Percentiles rank a stretch among this genome's conserved stretches.
These are phyloP conservation scores for Synergus umbraculus DNA, from an alignment of 2,888 invertebrate genomes.

Conservation along the genomic window DNA sequence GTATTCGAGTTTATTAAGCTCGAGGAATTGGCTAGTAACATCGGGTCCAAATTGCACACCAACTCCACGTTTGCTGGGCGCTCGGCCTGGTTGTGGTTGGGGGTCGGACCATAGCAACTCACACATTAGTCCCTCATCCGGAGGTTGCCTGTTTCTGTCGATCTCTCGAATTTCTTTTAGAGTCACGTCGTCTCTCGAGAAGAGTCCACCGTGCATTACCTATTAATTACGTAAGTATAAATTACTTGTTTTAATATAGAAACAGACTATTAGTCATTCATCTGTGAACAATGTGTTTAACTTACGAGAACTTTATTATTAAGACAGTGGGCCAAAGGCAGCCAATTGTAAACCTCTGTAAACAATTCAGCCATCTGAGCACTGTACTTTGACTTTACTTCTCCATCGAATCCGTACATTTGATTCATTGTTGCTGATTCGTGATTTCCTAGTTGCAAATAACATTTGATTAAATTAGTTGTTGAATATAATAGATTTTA, in stretches of 20 bases:
- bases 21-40: slow-evolving; percentile 92
- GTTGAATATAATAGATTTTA: neutral
- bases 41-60: slow-evolving; percentile 99
- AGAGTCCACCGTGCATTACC: slow-evolving; percentile 99
- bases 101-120: slow-evolving; percentile 99
- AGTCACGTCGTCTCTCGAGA: slow-evolving; percentile 95
- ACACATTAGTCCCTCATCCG: slow-evolving; percentile 98
- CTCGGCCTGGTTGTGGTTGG: slow-evolving; percentile 91
- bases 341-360: slow-evolving; percentile 98
- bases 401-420: slow-evolving; percentile 99
- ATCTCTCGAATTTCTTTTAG: slow-evolving; percentile 93
- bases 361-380: slow-evolving; percentile 97
- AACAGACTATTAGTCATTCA: neutral
- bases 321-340: slow-evolving; percentile 97
- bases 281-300: slow-evolving; percentile 45
- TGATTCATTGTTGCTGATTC: slow-evolving; percentile 99
- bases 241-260: neutral
- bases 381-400: slow-evolving; percentile 97
- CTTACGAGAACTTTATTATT: slow-evolving; percentile 88
- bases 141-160: slow-evolving; percentile 97
- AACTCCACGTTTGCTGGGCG: slow-evolving; percentile 97
- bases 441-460: slow-evolving; percentile 90
- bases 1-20: slow-evolving; percentile 93
- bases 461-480: neutral
- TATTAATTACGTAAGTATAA: neutral